Conservation (phyloP, 1,140 invertebrate species). For the Calycopis cecrops region DNA sequence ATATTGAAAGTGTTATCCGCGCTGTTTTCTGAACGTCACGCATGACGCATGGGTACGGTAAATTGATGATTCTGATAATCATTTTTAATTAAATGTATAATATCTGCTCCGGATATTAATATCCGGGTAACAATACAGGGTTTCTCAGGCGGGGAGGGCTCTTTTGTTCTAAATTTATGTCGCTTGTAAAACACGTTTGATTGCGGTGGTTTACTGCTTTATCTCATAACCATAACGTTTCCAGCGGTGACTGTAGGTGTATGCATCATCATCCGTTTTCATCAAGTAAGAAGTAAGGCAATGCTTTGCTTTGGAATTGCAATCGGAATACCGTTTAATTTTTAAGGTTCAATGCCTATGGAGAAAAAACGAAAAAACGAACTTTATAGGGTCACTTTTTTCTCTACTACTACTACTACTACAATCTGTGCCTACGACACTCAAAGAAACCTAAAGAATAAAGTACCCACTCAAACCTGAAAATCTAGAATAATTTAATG, state of each 20-base stretch:
- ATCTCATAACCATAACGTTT: conserved; percentile 4
- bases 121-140: background rate
- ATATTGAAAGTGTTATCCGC: background rate
- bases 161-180: conserved; percentile 10
- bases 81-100: background rate
- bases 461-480: too few relatives aligned
- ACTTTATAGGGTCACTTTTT: background rate
- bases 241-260: background rate
- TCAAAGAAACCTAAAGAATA: too few relatives aligned
- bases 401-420: too few relatives aligned
- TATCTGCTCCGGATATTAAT: background rate
- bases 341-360: background rate
- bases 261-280: background rate
- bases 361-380: background rate
- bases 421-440: too few relatives aligned
- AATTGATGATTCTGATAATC: background rate
- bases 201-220: background rate
- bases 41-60: background rate
- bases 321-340: background rate
- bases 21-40: background rate
- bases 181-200: conserved; percentile 3
- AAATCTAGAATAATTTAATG: too few relatives aligned
- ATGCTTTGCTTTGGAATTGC: background rate
- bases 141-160: background rate
- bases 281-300: background rate